Conservation (phyloP, 2,797 vertebrate genomes). For the Paramormyrops hopkinsi region DNA sequence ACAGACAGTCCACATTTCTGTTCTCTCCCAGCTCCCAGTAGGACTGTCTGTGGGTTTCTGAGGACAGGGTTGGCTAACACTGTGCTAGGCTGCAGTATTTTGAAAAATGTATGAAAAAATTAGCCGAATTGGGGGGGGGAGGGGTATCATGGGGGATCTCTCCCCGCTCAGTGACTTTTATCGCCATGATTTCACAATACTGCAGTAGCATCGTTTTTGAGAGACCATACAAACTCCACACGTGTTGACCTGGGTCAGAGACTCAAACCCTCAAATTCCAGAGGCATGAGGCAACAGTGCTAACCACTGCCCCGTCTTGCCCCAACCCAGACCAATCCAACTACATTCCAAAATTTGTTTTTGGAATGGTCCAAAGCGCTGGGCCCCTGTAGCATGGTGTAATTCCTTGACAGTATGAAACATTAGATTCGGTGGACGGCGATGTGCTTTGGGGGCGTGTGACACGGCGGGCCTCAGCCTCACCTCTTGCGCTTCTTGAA, state of each 20-base stretch:
- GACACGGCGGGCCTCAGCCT: conserved; percentile 14
- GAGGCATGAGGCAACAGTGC: neutral
- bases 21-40: neutral
- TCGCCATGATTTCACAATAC: neutral
- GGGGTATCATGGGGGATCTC: neutral
- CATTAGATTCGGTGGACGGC: fast-evolving
- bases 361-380: neutral
- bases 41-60: neutral
- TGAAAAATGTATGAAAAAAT: neutral
- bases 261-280: neutral
- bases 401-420: neutral
- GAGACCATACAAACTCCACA: neutral
- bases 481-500: conserved; percentile 49
- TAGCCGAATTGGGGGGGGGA: neutral
- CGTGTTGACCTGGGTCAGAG: neutral
- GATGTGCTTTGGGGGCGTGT: neutral
- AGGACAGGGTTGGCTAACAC: neutral
- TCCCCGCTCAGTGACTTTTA: neutral
- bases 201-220: neutral
- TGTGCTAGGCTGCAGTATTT: neutral
- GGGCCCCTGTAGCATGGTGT: neutral
- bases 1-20: neutral
- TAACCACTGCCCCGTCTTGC: too few species aligned
- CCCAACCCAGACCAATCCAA: neutral
- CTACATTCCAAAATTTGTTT: neutral